A percentile compares a stretch with the other conserved stretches of the same genome.
Evolutionary conservation across 2,888 invertebrate genomes (phyloP).

Genomic region (Cryptops parisi): DNA sequence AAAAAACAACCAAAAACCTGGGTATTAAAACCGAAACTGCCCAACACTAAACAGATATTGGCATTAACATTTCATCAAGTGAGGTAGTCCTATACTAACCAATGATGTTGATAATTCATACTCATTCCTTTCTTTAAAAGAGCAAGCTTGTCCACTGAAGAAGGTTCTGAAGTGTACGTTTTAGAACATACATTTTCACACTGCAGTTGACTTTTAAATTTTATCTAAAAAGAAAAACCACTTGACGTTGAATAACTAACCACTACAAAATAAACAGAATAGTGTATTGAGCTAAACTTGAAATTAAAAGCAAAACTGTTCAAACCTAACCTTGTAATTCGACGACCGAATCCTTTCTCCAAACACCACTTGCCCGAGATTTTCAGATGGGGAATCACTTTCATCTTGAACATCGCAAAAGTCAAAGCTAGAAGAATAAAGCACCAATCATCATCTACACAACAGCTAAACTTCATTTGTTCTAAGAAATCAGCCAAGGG

Average conservation of each 20-base stretch:
- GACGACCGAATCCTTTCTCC: slow-evolving; percentile 97
- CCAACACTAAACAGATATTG: too few species aligned
- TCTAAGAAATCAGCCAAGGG: too few species aligned
- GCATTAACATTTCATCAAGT: too few species aligned
- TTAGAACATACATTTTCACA: slow-evolving; percentile 42
- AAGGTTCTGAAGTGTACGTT: slow-evolving; percentile 49
- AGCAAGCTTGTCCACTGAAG: slow-evolving; percentile 53
- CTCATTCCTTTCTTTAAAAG: slow-evolving; percentile 81
- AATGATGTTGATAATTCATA: slow-evolving; percentile 95
- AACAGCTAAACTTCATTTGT: too few species aligned
- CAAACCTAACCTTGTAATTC: slow-evolving; percentile 65
- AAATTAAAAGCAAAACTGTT: too few species aligned
- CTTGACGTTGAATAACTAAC: too few species aligned
- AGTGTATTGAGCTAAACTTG: too few species aligned
- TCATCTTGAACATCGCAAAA: slow-evolving; percentile 58
- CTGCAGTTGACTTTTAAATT: slow-evolving; percentile 56
- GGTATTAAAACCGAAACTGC: too few species aligned
- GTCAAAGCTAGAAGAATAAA: slow-evolving; percentile 54
- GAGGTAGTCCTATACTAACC: too few species aligned
- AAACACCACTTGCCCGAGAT: slow-evolving; percentile 96
- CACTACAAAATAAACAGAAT: too few species aligned
- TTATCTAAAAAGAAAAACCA: slow-evolving; percentile 35
- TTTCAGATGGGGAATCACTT: slow-evolving; percentile 81
- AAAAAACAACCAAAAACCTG: too few species aligned
- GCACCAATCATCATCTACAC: neutral